phyloP scores from a whole-genome alignment of 2,113 vertebrate species.

The Bombycilla garrulus region DNA sequence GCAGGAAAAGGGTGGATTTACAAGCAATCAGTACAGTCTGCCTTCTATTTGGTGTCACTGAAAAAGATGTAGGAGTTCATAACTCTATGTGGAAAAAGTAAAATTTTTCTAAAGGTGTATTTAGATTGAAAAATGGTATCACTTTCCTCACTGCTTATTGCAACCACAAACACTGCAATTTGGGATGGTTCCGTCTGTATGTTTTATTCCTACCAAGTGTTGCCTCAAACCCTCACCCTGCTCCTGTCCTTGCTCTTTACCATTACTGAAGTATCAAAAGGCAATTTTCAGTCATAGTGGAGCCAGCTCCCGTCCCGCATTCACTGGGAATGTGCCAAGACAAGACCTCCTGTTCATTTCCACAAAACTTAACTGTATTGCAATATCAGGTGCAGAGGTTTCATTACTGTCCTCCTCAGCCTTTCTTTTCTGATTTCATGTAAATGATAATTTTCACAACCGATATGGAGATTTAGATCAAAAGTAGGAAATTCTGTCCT shows the following conservation, averaged over 20 bases:
- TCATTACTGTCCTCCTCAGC: not conserved
- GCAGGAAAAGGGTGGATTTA: not conserved
- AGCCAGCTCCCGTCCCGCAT: not conserved
- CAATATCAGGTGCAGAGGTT: not conserved
- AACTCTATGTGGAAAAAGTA: not conserved
- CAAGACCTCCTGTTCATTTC: not conserved
- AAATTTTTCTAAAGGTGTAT: not conserved
- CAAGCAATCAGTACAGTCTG: not conserved
- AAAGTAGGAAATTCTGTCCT: not conserved
- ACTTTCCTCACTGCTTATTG: not conserved
- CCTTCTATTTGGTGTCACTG: not conserved
- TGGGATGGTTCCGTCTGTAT: not conserved
- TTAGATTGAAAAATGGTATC: not conserved
- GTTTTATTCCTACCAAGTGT: not conserved
- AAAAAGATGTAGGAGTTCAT: not conserved
- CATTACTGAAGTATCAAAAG: not conserved
- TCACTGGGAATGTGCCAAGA: not conserved
- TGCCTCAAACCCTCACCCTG: not conserved
- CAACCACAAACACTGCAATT: not conserved
- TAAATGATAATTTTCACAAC: not conserved
- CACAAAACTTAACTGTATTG: fast-evolving
- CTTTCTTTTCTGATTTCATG: not conserved
- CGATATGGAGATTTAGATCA: not conserved
- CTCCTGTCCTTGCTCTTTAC: not conserved
- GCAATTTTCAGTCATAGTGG: not conserved